Conservation (phyloP, 2,797 vertebrate genomes). For the Nasua narica region DNA sequence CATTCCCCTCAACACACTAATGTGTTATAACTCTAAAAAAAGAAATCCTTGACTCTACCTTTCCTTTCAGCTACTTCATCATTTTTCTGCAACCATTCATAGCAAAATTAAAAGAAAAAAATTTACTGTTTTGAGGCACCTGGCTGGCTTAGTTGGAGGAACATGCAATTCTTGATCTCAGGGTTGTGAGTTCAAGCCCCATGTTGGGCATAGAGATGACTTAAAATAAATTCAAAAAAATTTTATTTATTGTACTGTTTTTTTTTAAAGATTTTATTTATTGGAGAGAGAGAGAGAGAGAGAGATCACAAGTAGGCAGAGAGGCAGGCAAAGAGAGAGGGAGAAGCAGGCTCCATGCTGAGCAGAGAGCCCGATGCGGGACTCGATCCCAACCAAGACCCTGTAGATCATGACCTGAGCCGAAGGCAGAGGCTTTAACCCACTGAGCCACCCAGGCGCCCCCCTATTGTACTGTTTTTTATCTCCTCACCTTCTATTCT, state of each 20-base stretch:
- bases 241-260: neutral
- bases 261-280: no score
- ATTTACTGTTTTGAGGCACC: neutral
- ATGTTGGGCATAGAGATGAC: neutral
- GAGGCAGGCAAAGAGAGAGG: no score
- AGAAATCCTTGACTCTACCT: neutral
- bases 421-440: no score
- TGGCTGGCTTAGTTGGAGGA: neutral
- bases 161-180: neutral
- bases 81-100: neutral
- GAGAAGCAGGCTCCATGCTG: no score
- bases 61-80: neutral
- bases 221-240: neutral
- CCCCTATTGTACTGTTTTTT: neutral
- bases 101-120: neutral
- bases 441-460: no score
- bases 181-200: neutral
- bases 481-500: conserved; percentile 12
- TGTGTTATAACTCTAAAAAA: neutral
- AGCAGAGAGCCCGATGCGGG: no score
- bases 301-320: no score
- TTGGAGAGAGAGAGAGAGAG: no score
- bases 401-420: no score
- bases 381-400: no score
- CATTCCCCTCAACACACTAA: conserved; percentile 26